phyloP scores from a whole-genome alignment of 2,888 invertebrate genomes.

The Clivina fossor region DNA sequence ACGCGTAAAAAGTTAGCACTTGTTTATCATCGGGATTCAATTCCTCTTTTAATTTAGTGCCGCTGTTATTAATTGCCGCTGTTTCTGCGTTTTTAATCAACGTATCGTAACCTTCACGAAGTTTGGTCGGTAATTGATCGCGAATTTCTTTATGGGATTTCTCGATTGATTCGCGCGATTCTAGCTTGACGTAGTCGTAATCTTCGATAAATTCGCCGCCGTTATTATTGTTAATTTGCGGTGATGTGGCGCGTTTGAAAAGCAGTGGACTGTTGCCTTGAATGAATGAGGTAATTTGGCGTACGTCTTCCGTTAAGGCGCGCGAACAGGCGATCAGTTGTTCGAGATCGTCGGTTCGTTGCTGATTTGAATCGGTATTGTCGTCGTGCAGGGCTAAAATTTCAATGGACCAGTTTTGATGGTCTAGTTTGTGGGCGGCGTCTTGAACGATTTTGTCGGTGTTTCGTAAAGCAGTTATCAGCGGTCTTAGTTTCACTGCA shows the following conservation, averaged over 20 bases:
- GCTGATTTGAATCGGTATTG: conserved; percentile 52
- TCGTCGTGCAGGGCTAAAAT: conserved; percentile 54
- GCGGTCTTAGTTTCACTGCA: conserved; percentile 71
- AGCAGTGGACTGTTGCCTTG: conserved; percentile 80
- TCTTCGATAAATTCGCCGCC: conserved; percentile 76
- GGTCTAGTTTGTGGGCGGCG: conserved; percentile 72
- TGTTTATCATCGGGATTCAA: conserved; percentile 79
- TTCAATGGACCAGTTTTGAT: conserved; percentile 77
- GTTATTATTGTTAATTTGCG: conserved; percentile 48
- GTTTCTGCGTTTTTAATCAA: conserved; percentile 74
- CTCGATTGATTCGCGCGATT: conserved; percentile 71
- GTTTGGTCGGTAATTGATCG: conserved; percentile 70
- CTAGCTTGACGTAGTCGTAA: conserved; percentile 87
- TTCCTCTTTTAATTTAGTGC: conserved; percentile 54
- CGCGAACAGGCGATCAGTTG: conserved; percentile 85
- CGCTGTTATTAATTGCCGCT: conserved; percentile 58
- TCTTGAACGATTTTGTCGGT: conserved; percentile 79
- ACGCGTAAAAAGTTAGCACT: conserved; percentile 83
- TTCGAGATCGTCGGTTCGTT: conserved; percentile 78
- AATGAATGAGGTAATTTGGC: conserved; percentile 87
- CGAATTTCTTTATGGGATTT: conserved; percentile 73
- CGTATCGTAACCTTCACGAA: conserved; percentile 74
- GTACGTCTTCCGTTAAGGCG: conserved; percentile 84
- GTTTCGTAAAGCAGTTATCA: conserved; percentile 78
- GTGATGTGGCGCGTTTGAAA: conserved; percentile 65